Conservation (phyloP, 2,888 invertebrate species). For the Chromoteleia sp. region DNA sequence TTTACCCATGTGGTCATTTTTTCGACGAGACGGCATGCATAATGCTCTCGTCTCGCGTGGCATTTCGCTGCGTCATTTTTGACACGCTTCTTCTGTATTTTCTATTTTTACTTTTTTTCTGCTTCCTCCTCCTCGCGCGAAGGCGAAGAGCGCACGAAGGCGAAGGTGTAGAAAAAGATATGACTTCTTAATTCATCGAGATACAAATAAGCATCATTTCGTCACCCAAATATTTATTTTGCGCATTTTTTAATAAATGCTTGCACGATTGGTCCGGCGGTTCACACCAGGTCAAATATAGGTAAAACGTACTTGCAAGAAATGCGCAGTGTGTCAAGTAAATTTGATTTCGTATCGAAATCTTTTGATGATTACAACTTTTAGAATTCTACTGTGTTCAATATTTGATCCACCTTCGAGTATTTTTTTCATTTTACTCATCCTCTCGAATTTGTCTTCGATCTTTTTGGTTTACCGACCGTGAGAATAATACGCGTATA, state of each 20-base stretch:
- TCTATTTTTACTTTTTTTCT: conserved; percentile 68
- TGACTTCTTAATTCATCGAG: conserved; percentile 70
- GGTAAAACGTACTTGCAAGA: no score
- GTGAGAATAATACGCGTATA: no score
- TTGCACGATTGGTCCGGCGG: conserved; percentile 13
- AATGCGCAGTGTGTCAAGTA: no score
- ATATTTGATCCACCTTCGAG: no score
- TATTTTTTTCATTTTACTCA: no score
- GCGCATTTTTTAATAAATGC: conserved; percentile 47
- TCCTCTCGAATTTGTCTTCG: not conserved
- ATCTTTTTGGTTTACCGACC: conserved; percentile 4
- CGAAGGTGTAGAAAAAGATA: conserved; percentile 72
- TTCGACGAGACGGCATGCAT: conserved; percentile 75
- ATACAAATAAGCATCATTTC: conserved; percentile 70
- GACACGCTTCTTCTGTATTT: conserved; percentile 70
- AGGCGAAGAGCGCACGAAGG: conserved; percentile 44
- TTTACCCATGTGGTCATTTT: conserved; percentile 81
- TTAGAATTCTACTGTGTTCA: no score
- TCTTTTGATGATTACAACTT: no score
- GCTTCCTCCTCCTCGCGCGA: conserved; percentile 52
- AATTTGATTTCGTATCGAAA: no score
- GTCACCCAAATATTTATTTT: conserved; percentile 67
- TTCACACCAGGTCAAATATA: conserved; percentile 23
- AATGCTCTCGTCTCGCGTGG: conserved; percentile 72
- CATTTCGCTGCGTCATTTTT: conserved; percentile 73